Evolutionary conservation across 1,140 invertebrate species (phyloP).

Genomic region (Cotesia glomerata): DNA sequence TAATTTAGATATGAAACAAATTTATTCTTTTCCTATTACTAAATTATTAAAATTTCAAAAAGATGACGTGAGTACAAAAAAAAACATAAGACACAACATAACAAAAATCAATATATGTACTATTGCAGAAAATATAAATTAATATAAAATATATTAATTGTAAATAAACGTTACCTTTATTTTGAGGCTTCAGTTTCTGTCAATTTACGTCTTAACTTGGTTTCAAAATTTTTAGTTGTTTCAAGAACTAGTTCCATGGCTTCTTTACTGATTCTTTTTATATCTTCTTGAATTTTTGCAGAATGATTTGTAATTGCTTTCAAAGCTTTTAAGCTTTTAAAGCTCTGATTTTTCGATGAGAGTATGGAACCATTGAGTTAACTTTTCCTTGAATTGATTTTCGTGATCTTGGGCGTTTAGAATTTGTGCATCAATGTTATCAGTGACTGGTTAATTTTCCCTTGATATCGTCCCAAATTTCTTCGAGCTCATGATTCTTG

Average conservation of each 20-base stretch:
- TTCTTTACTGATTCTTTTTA: conserved; percentile 50
- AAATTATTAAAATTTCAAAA: no score
- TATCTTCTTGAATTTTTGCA: conserved; percentile 43
- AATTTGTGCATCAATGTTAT: conserved; percentile 42
- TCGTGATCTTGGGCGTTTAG: conserved; percentile 46
- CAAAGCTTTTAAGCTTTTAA: no score
- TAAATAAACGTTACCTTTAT: not conserved
- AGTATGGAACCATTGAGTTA: conserved; percentile 43
- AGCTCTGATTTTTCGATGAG: conserved; percentile 46
- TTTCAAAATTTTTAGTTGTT: conserved; percentile 45
- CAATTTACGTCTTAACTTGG: conserved; percentile 39
- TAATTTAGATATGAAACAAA: no score
- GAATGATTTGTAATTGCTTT: conserved; percentile 43
- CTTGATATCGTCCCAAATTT: conserved; percentile 42
- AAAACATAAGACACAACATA: no score
- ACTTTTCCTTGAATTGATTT: conserved; percentile 40
- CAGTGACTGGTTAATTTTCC: conserved; percentile 39
- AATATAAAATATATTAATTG: no score
- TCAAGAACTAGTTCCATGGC: conserved; percentile 48
- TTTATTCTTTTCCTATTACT: no score
- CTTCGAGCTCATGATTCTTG: conserved; percentile 47
- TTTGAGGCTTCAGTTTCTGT: conserved; percentile 24
- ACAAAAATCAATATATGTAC: no score
- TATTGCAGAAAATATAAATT: no score
- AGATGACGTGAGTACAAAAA: no score